Conservation (phyloP, 2,888 invertebrate species). For the Theristus sp. region DNA sequence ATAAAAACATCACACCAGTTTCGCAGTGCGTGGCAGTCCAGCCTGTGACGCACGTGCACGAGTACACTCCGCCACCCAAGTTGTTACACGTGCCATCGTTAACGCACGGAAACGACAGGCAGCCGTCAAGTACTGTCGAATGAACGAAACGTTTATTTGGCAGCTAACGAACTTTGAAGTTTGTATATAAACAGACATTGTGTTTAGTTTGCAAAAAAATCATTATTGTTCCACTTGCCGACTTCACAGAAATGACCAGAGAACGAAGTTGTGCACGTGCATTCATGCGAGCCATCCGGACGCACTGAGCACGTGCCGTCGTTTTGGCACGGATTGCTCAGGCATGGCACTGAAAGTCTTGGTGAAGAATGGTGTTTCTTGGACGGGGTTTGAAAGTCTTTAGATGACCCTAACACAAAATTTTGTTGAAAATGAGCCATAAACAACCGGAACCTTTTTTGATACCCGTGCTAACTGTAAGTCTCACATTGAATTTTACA, state of each 20-base stretch:
- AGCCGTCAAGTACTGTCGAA: neutral
- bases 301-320: neutral
- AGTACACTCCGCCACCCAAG: neutral
- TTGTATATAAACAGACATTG: no score
- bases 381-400: no score
- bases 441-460: no score
- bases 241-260: neutral
- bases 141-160: no score
- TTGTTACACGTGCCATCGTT: neutral
- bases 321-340: neutral
- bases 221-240: neutral
- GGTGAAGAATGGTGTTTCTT: no score
- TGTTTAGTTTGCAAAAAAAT: no score
- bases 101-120: neutral
- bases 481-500: no score
- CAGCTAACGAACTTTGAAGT: no score
- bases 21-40: slow-evolving; percentile 76
- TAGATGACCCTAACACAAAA: no score
- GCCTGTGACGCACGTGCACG: slow-evolving; percentile 64
- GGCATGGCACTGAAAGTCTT: no score
- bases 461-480: no score
- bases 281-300: neutral
- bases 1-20: neutral
- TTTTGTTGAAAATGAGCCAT: no score
- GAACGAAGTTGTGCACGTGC: neutral